These are phyloP conservation scores for Brachycybe producta DNA, from an alignment of 2,888 invertebrate genomes.

Conservation along the genomic window DNA sequence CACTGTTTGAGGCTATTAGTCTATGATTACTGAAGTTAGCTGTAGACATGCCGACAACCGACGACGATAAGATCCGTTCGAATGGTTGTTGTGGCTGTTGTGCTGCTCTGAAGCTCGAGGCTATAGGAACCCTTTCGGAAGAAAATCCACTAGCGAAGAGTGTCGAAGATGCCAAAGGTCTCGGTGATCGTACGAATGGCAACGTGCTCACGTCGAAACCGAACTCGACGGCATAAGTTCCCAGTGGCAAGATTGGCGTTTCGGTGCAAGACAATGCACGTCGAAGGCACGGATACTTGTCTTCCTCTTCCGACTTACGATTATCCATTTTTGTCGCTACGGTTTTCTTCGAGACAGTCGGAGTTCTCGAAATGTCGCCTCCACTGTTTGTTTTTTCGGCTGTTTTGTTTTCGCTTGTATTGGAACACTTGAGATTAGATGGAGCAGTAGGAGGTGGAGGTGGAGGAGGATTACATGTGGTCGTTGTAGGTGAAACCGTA, in stretches of 20 bases:
- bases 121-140: too few relatives aligned
- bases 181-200: constrained; percentile 3
- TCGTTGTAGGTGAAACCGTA: too few relatives aligned
- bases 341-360: not conserved
- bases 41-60: too few relatives aligned
- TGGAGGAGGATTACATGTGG: not conserved
- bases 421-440: not conserved
- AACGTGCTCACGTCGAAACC: constrained; percentile 15
- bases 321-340: not conserved
- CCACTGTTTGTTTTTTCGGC: not conserved
- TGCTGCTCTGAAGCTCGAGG: too few relatives aligned
- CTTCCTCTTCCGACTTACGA: constrained; percentile 3
- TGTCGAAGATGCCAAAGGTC: too few relatives aligned
- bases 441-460: not conserved
- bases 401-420: not conserved
- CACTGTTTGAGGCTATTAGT: too few relatives aligned
- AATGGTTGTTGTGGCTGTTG: too few relatives aligned
- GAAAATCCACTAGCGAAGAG: too few relatives aligned
- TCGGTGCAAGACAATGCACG: constrained; percentile 18
- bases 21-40: too few relatives aligned
- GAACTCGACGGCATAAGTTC: constrained; percentile 16
- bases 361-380: not conserved
- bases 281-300: constrained; percentile 17
- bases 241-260: constrained; percentile 16
- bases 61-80: too few relatives aligned